Percentiles rank a stretch among this genome's conserved stretches.
Conservation (phyloP, 2,888 invertebrate genomes). For the Coleophora flavipennella region DNA sequence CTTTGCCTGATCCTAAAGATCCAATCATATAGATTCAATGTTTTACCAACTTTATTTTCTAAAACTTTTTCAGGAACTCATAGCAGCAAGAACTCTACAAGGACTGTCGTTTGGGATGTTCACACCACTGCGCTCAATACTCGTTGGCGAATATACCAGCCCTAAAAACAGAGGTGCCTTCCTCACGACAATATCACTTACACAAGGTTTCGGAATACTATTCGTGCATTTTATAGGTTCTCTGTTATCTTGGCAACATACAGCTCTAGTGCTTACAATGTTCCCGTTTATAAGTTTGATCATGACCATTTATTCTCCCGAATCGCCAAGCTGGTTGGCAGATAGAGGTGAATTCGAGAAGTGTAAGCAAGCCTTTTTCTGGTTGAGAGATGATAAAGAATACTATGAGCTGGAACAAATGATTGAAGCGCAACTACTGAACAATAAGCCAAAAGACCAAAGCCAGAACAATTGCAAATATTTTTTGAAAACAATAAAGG, state of each 20-base stretch:
- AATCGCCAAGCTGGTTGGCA: slow-evolving; percentile 78
- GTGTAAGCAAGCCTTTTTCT: slow-evolving; percentile 68
- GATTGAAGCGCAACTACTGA: slow-evolving; percentile 32
- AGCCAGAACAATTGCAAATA: slow-evolving; percentile 13
- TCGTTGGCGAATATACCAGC: slow-evolving; percentile 70
- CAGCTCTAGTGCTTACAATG: slow-evolving; percentile 56
- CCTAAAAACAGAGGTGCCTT: slow-evolving; percentile 75
- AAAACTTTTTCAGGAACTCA: slow-evolving; percentile 5
- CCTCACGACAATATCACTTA: slow-evolving; percentile 69
- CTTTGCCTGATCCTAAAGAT: no score
- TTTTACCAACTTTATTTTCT: not conserved
- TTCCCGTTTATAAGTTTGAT: slow-evolving; percentile 56
- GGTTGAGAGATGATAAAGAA: slow-evolving; percentile 67
- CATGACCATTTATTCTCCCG: slow-evolving; percentile 57
- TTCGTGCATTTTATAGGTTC: slow-evolving; percentile 75
- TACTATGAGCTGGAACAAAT: slow-evolving; percentile 48
- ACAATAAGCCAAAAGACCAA: not conserved
- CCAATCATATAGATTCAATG: no score
- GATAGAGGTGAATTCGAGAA: slow-evolving; percentile 63
- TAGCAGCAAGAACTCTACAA: slow-evolving; percentile 16
- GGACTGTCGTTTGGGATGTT: slow-evolving; percentile 67
- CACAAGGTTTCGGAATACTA: slow-evolving; percentile 74
- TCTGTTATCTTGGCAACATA: slow-evolving; percentile 66
- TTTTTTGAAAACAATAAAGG: slow-evolving; percentile 26
- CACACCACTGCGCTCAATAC: slow-evolving; percentile 55